Evolutionary conservation across 2,888 invertebrate species (phyloP).

Genomic region (Epiblema foenella): DNA sequence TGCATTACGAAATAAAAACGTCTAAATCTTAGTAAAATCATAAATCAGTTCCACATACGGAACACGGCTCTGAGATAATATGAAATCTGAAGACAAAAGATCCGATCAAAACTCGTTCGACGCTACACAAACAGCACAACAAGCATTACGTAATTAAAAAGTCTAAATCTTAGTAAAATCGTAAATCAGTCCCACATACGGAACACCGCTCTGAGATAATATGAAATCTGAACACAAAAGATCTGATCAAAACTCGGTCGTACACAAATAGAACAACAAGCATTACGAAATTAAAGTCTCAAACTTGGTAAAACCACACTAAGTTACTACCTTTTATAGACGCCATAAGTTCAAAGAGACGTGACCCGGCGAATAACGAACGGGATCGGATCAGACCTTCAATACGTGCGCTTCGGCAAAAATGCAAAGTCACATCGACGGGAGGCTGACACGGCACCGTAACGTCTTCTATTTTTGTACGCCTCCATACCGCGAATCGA

Average conservation of each 20-base stretch:
- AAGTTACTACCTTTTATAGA: not conserved
- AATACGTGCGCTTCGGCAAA: not conserved
- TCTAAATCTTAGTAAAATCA: too few relatives aligned
- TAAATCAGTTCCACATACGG: too few relatives aligned
- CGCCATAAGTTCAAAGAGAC: slow-evolving; percentile 7
- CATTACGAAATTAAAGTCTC: not conserved
- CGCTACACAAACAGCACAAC: not conserved
- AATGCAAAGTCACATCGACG: not conserved
- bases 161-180: not conserved
- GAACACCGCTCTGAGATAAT: too few relatives aligned
- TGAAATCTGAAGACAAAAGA: not conserved
- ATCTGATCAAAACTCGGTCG: not conserved
- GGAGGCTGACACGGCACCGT: not conserved
- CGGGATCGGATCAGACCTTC: not conserved
- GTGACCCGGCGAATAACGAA: not conserved
- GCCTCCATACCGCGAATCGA: too few relatives aligned
- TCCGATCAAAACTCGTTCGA: not conserved
- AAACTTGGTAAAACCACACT: not conserved
- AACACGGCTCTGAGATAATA: not conserved
- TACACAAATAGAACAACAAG: not conserved
- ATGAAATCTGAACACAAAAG: not conserved
- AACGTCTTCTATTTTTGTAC: not conserved
- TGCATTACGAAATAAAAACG: too few relatives aligned
- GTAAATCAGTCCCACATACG: too few relatives aligned
- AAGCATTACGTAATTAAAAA: not conserved